phyloP scores from a whole-genome alignment of 2,888 invertebrate species.

The Aromia moschata region DNA sequence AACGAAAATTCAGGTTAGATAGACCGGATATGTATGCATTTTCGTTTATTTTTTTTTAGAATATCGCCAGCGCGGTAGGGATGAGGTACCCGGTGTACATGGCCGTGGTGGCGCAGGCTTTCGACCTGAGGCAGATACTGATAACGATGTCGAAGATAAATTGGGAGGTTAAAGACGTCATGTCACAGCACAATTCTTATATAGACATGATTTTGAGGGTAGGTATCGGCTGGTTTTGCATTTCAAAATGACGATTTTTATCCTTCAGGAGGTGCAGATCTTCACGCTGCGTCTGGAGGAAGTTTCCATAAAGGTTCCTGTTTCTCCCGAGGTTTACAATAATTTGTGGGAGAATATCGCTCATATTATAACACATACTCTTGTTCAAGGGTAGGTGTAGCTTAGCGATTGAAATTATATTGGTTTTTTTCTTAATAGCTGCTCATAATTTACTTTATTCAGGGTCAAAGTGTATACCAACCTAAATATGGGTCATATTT shows the following conservation, averaged over 20 bases:
- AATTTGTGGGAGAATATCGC: constrained; percentile 90
- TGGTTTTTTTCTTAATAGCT: too few relatives aligned
- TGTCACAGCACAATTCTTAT: constrained; percentile 92
- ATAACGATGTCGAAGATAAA: constrained; percentile 90
- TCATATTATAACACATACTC: constrained; percentile 82
- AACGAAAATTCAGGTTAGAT: too few relatives aligned
- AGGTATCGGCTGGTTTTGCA: constrained; percentile 47
- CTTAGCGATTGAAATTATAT: too few relatives aligned
- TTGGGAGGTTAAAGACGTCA: constrained; percentile 96
- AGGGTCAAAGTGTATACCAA: too few relatives aligned
- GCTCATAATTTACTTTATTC: too few relatives aligned
- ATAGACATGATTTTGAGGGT: constrained; percentile 79
- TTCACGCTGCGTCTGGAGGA: constrained; percentile 82
- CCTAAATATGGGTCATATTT: too few relatives aligned
- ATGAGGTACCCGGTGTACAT: constrained; percentile 87
- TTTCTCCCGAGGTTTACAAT: constrained; percentile 75
- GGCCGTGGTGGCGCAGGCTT: constrained; percentile 81
- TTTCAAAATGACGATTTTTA: constrained; percentile 14
- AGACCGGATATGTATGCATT: too few relatives aligned
- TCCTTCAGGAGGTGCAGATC: constrained; percentile 74
- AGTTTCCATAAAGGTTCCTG: constrained; percentile 73
- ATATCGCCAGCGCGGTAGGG: constrained; percentile 76
- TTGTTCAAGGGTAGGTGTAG: constrained; percentile 86
- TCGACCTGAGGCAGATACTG: constrained; percentile 80
- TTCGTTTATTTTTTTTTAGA: constrained; percentile 65